Evolutionary conservation across 2,888 invertebrate species (phyloP), one percentile per base, ranked within the genome.

Genomic region (Gandaritis pyraliata): DNA sequence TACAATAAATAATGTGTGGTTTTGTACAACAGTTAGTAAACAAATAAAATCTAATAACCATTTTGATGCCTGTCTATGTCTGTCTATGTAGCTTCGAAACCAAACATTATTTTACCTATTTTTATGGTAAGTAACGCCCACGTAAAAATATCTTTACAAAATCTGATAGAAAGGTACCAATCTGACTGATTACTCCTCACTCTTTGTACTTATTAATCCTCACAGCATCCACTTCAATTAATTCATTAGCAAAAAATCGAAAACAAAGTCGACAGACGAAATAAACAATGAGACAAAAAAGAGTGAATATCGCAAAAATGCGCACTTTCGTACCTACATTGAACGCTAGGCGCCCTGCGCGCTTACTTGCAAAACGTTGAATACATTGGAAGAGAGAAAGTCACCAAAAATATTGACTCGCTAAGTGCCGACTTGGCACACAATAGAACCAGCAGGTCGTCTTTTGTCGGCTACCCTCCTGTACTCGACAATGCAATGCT

Each of bases 371-470:
- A 55, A 65, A 63, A 62, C 39, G 55, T 59, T 69, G 50, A 63
- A 62, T 58, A 62, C 62, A 58, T 58, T 58, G 8, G 38, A n/a
- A n/a, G n/a, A 62, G 58, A 62, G 62, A 69, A 74, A 87, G 84
- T 88, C 89, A 87, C 88, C 90, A 83, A 90, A 90, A 90, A 91
- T 91, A 90, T 90, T 91, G 90, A 90, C 83, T 88, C 81, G 85
- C 87, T 85, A 89, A 90, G 89, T 90, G 90, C 89, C 88, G 89
- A 83, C 83, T 83, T 77, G 71, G 81, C 76, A 68, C 78, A 90
- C 90, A 90, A 90, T 87, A 80, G 80, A 74, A 81, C 75, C 90
- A 88, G 90, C 90, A 90, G 90, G 91, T 90, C 80, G 85, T 80
- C 89, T 73, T 85, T 90, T 91, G 89, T 88, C 71, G 61, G 66